A percentile compares a stretch with the other conserved stretches of the same genome.
Conservation (phyloP, 2,797 vertebrate species). For the Eupleurogrammus muticus region DNA sequence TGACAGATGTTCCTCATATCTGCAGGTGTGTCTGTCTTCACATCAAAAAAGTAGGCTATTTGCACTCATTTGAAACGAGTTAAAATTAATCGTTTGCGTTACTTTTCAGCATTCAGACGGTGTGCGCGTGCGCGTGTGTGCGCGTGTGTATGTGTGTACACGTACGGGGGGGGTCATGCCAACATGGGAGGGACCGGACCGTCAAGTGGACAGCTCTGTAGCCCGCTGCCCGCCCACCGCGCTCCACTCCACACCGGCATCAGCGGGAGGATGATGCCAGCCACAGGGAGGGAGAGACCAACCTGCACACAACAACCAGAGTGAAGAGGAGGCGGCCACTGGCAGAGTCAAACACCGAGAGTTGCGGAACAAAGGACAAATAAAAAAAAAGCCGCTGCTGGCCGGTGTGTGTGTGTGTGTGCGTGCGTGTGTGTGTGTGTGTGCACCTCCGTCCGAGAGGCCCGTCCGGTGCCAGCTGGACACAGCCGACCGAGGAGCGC, state of each 20-base stretch:
- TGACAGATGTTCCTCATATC: neutral
- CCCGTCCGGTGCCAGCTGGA: conserved; percentile 57
- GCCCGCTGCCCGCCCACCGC: conserved; percentile 75
- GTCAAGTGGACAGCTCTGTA: conserved; percentile 76
- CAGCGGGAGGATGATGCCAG: conserved; percentile 73
- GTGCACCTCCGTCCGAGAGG: conserved; percentile 64
- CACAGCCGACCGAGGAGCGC: conserved; percentile 46
- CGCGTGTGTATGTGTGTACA: neutral
- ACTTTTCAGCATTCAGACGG: conserved; percentile 6
- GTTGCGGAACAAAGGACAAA: conserved; percentile 51
- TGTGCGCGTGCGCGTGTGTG: neutral
- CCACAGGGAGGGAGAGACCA: conserved; percentile 50
- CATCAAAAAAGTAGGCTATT: neutral
- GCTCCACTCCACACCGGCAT: conserved; percentile 73
- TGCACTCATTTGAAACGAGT: conserved; percentile 5
- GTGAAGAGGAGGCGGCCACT: conserved; percentile 42
- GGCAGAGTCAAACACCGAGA: conserved; percentile 51
- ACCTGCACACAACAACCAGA: conserved; percentile 65
- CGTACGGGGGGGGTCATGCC: conserved; percentile 70
- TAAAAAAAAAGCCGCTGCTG: conserved; percentile 55
- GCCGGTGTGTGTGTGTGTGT: conserved; percentile 36
- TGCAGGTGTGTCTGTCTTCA: neutral
- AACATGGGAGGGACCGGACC: conserved; percentile 78
- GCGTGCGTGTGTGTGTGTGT: conserved; percentile 46
- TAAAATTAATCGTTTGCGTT: neutral